A percentile compares a stretch with the other conserved stretches of the same genome.
Conservation (phyloP, 2,888 invertebrate species). For the Strigamia maritima region DNA sequence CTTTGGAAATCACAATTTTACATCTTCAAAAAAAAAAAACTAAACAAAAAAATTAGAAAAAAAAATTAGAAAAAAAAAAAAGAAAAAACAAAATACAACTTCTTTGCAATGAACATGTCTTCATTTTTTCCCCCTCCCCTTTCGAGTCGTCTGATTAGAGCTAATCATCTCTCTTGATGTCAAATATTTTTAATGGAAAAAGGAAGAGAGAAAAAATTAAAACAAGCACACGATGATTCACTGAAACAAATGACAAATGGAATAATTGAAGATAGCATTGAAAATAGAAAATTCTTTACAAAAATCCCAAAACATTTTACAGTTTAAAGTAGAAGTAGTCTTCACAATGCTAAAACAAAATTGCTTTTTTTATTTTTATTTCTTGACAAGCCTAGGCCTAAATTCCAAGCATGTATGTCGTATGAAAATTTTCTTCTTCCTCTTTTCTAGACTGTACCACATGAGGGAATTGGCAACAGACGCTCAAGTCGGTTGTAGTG, state of each 20-base stretch:
- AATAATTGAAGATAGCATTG: not conserved
- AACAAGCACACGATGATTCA: not conserved
- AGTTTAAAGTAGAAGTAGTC: not conserved
- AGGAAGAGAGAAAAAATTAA: not conserved
- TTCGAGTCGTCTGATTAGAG: not conserved
- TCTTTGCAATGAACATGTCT: conserved; percentile 16
- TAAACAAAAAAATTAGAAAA: not conserved
- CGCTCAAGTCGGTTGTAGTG: not conserved
- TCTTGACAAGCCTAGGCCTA: not conserved
- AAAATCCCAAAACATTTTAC: too few relatives aligned
- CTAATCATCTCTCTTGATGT: conserved; percentile 16
- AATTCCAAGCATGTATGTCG: not conserved
- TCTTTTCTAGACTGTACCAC: not conserved
- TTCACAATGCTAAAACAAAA: not conserved
- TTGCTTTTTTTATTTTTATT: not conserved
- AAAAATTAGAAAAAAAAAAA: not conserved
- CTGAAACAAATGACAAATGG: conserved; percentile 4
- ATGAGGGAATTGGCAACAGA: not conserved
- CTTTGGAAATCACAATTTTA: conserved; percentile 21
- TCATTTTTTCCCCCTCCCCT: not conserved
- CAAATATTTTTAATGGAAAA: not conserved
- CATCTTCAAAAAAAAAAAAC: not conserved
- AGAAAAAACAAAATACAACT: not conserved
- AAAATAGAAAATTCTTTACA: too few relatives aligned
- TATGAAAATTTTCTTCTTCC: conserved; percentile 6